A percentile compares a stretch with the other conserved stretches of the same genome.
phyloP scores from a whole-genome alignment of 2,888 invertebrate genomes.

The Mamestra brassicae region DNA sequence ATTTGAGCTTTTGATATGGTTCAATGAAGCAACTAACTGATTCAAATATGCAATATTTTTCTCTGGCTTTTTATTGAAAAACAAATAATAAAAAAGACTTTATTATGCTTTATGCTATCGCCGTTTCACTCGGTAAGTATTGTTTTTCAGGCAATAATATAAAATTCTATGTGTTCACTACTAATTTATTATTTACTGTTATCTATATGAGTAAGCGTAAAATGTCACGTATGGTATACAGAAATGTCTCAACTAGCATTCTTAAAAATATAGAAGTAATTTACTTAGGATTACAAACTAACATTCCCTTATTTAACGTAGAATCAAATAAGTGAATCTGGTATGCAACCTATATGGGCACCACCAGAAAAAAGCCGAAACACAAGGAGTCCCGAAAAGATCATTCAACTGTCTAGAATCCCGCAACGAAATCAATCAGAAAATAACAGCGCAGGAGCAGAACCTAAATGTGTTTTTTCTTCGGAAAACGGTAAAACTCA shows the following conservation, averaged over 20 bases:
- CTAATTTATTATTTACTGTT: slow-evolving; percentile 1
- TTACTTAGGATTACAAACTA: neutral
- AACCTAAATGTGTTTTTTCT: neutral
- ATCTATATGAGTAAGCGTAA: neutral
- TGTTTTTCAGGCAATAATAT: slow-evolving; percentile 9
- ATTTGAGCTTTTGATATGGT: slow-evolving; percentile 8
- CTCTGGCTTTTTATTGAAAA: too few relatives aligned
- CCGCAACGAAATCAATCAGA: neutral
- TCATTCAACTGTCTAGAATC: neutral
- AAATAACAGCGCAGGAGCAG: neutral
- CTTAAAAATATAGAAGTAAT: neutral
- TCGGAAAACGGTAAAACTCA: slow-evolving; percentile 1
- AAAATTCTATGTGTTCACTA: neutral
- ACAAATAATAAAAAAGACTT: neutral
- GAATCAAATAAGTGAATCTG: neutral
- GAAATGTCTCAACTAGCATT: neutral
- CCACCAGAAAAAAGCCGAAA: neutral
- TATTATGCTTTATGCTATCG: neutral
- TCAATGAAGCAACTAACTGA: neutral
- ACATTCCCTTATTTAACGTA: neutral
- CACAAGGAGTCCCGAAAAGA: neutral
- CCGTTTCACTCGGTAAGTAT: neutral
- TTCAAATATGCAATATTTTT: too few relatives aligned
- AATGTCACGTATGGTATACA: slow-evolving; percentile 18
- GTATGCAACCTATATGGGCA: neutral